Evolutionary conservation across 2,888 invertebrate genomes (phyloP), one percentile per base, ranked within the genome.

Genomic region (Catocala sponsa): DNA sequence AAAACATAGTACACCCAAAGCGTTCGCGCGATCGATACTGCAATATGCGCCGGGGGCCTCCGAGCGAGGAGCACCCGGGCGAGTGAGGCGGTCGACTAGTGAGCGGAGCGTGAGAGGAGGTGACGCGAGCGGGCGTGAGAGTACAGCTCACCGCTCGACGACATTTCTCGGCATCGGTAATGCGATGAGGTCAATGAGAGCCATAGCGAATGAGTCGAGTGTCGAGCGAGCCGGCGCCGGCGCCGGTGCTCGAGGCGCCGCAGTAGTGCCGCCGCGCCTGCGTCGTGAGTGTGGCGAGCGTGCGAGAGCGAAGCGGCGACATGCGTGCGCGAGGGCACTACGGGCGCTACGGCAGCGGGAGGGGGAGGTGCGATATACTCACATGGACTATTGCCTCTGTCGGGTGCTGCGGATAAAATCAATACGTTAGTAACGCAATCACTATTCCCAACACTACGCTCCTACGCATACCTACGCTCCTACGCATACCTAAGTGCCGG

Each of bases 361-460:
- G 57, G 59, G 62, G 41, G 60, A 64, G 81, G 79, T 61, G 51
- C 55, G 47, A 49, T 43, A 96, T 97, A 97, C 97, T 97, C 96
- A 97, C 97, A 97, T 95, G 97, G 97, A 94, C 97, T 97, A 96
- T 96, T 97, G 96, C 96, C 97, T 96, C 96, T 96, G 96, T 97
- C 97, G 93, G 97, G 97, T 94, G 97, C 97, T 97, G 97, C 96
- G 96, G 96, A 91, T 84, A 92, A 91, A 92, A 91, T 75, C 79
- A 83, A 84, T 55, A 74, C 63, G 85, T 91, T 91, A 92, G 87
- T 88, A 59, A 52, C 50, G 63, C 63, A 51, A 33, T 52, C 44
- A 65, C 46, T 51, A 41, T 6, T 25, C 43, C 65, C 71, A 25
- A 59, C 67, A 70, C 68, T 32, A 49, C 33, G 32, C 9, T 41